phyloP scores from a whole-genome alignment of 2,113 vertebrate genomes.

The Sterrhoptilus dennistouni region DNA sequence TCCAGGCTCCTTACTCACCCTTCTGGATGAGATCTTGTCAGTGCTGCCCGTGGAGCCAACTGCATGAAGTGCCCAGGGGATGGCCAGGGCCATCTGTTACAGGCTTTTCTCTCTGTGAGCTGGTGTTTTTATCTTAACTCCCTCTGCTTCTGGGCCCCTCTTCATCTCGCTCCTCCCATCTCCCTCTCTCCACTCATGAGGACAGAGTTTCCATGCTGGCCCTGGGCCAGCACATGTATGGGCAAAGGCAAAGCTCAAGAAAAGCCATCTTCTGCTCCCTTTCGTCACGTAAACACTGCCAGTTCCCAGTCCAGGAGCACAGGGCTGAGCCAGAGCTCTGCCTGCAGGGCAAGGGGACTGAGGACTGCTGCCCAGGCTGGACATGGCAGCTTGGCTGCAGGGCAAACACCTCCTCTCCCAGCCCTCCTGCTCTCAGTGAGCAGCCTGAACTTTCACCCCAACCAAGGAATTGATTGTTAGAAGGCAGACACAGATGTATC shows the following conservation, averaged over 20 bases:
- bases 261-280: constrained; percentile 71
- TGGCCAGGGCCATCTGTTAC: neutral
- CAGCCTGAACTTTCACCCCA: neutral
- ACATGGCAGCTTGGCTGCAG: neutral
- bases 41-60: neutral
- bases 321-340: neutral
- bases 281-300: neutral
- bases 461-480: rapidly evolving
- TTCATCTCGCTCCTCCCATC: constrained; percentile 26
- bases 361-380: neutral
- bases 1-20: neutral
- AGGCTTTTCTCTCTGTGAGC: neutral
- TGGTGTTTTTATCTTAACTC: constrained; percentile 29
- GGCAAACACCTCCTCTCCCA: neutral
- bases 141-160: constrained; percentile 53
- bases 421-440: neutral
- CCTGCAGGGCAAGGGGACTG: neutral
- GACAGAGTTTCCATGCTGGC: constrained; percentile 76
- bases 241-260: constrained; percentile 65
- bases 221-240: constrained; percentile 57
- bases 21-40: neutral
- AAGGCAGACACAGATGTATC: neutral
- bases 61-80: neutral
- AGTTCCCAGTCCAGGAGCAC: neutral
- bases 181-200: constrained; percentile 65